Conservation (phyloP, 2,888 invertebrate genomes). For the Parascotia fuliginaria region DNA sequence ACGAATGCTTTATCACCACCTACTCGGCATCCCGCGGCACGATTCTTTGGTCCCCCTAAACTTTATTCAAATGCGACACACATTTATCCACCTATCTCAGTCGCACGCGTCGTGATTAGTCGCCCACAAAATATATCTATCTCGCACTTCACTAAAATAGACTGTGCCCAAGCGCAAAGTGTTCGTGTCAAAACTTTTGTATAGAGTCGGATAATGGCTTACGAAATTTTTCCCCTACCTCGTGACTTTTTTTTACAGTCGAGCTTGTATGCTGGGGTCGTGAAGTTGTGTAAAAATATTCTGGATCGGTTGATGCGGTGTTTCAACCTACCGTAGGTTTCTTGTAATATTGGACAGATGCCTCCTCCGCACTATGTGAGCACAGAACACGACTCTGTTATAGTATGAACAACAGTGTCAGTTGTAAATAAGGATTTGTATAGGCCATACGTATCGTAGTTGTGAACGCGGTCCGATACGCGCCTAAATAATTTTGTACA, state of each 20-base stretch:
- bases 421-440: constrained; percentile 86
- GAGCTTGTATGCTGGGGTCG: constrained; percentile 77
- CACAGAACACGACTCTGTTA: constrained; percentile 71
- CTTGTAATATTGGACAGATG: constrained; percentile 69
- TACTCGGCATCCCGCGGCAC: constrained; percentile 83
- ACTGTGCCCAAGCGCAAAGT: constrained; percentile 85
- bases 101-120: constrained; percentile 66
- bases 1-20: constrained; percentile 86
- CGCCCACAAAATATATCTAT: constrained; percentile 64
- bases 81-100: constrained; percentile 74
- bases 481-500: constrained; percentile 56
- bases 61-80: constrained; percentile 83
- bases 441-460: constrained; percentile 82
- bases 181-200: constrained; percentile 85
- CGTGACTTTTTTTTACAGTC: constrained; percentile 82
- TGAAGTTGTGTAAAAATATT: constrained; percentile 80
- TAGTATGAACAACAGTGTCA: constrained; percentile 83
- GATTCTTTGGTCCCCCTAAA: constrained; percentile 82
- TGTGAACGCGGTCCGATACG: constrained; percentile 66
- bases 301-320: constrained; percentile 69
- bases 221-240: constrained; percentile 85
- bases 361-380: constrained; percentile 75
- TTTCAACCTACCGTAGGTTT: constrained; percentile 68
- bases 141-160: constrained; percentile 83
- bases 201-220: constrained; percentile 81